Conservation (phyloP, 2,797 vertebrate genomes). For the Eleutherodactylus coqui region DNA sequence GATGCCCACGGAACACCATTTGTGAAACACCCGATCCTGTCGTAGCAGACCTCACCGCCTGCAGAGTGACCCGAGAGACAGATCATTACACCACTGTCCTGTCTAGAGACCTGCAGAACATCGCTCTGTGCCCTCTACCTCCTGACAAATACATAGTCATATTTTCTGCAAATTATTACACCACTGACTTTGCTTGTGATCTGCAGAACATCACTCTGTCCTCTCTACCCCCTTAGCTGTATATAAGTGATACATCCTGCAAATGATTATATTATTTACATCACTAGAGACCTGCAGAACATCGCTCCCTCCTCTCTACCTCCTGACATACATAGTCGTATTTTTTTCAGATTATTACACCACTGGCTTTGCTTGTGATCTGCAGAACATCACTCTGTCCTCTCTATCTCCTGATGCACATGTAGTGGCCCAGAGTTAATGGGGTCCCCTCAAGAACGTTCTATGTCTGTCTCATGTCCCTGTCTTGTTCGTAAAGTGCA, state of each 20-base stretch:
- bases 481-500: no score
- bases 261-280: no score
- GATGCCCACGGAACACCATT: constrained; percentile 75
- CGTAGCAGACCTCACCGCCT: constrained; percentile 72
- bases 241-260: no score
- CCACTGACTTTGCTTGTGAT: background rate
- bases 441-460: no score
- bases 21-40: constrained; percentile 76
- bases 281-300: no score
- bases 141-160: background rate
- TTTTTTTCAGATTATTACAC: no score
- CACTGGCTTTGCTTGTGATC: no score
- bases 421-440: no score
- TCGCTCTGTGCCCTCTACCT: no score
- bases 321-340: no score
- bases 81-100: background rate
- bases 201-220: background rate
- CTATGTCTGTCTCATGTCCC: no score
- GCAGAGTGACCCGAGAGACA: background rate
- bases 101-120: background rate
- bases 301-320: no score
- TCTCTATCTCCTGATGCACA: background rate
- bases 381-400: background rate
- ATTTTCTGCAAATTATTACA: background rate
- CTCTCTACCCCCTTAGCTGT: background rate